Percentiles rank a stretch among this genome's conserved stretches.
Conservation (phyloP, 2,797 vertebrate species). For the Amniataba percoides region DNA sequence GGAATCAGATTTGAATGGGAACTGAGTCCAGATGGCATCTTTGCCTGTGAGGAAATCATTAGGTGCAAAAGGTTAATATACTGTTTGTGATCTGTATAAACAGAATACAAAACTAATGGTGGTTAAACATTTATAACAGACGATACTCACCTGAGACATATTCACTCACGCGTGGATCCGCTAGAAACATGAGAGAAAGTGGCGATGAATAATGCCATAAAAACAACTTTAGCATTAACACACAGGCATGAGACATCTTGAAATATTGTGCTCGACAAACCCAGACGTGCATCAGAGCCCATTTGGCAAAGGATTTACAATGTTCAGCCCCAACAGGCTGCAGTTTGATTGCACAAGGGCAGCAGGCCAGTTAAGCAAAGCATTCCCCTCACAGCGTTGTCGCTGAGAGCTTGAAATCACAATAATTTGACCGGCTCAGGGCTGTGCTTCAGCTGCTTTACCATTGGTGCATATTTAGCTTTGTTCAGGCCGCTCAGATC, state of each 20-base stretch:
- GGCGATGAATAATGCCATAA: conserved; percentile 41
- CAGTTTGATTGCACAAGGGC: conserved; percentile 57
- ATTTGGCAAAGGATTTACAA: conserved; percentile 35
- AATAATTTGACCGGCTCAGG: conserved; percentile 9
- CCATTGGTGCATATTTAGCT: conserved; percentile 11
- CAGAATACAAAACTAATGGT: not conserved
- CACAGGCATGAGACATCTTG: conserved; percentile 22
- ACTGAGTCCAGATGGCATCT: conserved; percentile 98
- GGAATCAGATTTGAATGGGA: conserved; percentile 91
- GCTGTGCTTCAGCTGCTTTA: conserved; percentile 26
- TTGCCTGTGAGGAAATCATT: conserved; percentile 86
- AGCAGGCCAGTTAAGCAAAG: conserved; percentile 44
- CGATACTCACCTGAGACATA: conserved; percentile 90
- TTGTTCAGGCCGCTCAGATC: conserved; percentile 7
- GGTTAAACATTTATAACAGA: not conserved
- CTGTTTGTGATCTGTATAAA: not conserved
- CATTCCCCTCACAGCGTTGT: conserved; percentile 19
- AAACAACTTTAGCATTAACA: conserved; percentile 23
- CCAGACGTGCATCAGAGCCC: conserved; percentile 30
- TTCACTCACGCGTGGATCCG: conserved; percentile 96
- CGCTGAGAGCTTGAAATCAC: conserved; percentile 31
- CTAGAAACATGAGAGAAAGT: conserved; percentile 80
- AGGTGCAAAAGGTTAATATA: not conserved
- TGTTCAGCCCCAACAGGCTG: conserved; percentile 23
- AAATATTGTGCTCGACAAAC: conserved; percentile 24